A percentile compares a stretch with the other conserved stretches of the same genome.
Conservation (phyloP, 2,113 vertebrate genomes). For the Procavia capensis region DNA sequence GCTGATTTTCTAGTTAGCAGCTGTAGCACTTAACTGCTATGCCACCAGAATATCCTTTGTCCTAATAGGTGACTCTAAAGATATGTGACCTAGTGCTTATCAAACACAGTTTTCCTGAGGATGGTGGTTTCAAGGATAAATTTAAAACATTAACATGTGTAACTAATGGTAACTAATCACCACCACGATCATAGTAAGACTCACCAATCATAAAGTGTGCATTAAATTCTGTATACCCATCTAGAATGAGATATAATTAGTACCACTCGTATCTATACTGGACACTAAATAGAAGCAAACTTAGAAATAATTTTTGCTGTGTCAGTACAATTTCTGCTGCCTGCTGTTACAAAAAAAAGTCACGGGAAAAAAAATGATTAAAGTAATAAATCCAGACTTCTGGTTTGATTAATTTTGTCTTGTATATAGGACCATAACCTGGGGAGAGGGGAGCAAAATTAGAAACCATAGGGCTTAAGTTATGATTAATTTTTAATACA, state of each 20-base stretch:
- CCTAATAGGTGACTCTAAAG: not conserved
- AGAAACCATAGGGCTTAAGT: not conserved
- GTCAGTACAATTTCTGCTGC: not conserved
- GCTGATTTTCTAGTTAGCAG: no score
- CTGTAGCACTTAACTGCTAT: no score
- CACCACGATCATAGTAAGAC: not conserved
- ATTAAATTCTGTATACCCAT: not conserved
- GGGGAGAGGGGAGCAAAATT: not conserved
- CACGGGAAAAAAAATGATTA: not conserved
- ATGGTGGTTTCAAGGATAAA: not conserved
- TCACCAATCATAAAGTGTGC: not conserved
- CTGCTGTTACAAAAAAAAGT: not conserved
- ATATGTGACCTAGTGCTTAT: not conserved
- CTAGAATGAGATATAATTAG: not conserved
- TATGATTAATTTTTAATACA: no score
- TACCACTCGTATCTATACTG: rapidly evolving
- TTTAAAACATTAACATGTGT: not conserved
- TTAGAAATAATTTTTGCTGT: conserved; percentile 1
- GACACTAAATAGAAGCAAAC: not conserved
- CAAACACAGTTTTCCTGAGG: not conserved
- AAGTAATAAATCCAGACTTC: not conserved
- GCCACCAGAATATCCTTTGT: no score
- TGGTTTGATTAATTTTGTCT: conserved; percentile 9
- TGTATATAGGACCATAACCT: not conserved
- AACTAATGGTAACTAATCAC: not conserved